Evolutionary conservation across 2,888 invertebrate species (phyloP).

Genomic region (Heliconius charithonia): DNA sequence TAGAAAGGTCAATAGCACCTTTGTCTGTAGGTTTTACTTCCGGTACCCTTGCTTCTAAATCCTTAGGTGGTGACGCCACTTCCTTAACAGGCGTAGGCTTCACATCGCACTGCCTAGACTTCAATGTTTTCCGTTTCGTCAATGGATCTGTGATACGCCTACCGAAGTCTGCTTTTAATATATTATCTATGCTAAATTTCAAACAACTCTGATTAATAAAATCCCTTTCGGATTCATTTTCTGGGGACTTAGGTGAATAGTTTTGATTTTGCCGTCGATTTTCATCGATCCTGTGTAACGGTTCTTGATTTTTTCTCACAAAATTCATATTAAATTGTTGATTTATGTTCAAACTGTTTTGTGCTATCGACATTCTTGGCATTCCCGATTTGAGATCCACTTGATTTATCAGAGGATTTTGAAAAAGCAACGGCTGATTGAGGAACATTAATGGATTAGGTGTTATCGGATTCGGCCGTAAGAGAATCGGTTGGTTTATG

Average conservation of each 20-base stretch:
- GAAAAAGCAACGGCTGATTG: conserved; percentile 76
- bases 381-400: conserved; percentile 69
- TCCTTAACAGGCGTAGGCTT: conserved; percentile 68
- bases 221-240: conserved; percentile 71
- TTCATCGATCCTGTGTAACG: conserved; percentile 63
- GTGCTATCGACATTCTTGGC: conserved; percentile 65
- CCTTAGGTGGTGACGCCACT: conserved; percentile 56
- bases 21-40: conserved; percentile 73
- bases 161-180: conserved; percentile 93
- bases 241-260: conserved; percentile 68
- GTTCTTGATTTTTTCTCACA: conserved; percentile 55
- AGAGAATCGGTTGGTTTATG: conserved; percentile 71
- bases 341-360: conserved; percentile 59
- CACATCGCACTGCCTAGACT: conserved; percentile 63
- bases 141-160: conserved; percentile 87
- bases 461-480: conserved; percentile 77
- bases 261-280: conserved; percentile 63
- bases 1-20: conserved; percentile 75
- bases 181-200: conserved; percentile 94
- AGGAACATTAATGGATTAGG: conserved; percentile 80
- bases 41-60: conserved; percentile 71
- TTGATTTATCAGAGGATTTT: conserved; percentile 71
- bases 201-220: conserved; percentile 84
- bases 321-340: conserved; percentile 69
- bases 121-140: conserved; percentile 82